phyloP scores from a whole-genome alignment of 1,140 invertebrate species.

The Ptiloglossa arizonensis region DNA sequence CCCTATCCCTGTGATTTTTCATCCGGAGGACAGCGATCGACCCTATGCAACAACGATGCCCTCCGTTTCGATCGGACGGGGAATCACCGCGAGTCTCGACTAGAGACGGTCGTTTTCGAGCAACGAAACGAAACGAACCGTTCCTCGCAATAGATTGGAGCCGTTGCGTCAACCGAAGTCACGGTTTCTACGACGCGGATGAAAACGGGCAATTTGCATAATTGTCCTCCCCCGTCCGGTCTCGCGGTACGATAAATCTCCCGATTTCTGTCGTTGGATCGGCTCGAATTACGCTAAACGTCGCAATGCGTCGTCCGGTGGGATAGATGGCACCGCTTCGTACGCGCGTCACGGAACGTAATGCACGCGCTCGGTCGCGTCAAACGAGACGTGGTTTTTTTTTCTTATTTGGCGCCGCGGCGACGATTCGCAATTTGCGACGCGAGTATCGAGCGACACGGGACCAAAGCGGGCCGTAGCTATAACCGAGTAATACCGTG shows the following conservation, averaged over 20 bases:
- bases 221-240: not conserved
- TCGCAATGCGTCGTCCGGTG: not conserved
- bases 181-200: not conserved
- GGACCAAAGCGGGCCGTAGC: conserved; percentile 39
- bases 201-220: conserved; percentile 31
- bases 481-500: conserved; percentile 47
- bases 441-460: not conserved
- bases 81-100: no score
- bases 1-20: no score
- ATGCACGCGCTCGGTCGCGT: conserved; percentile 8
- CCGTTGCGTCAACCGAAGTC: not conserved
- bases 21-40: no score
- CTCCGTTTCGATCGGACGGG: no score
- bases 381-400: conserved; percentile 23
- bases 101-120: no score
- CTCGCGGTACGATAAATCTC: conserved; percentile 21
- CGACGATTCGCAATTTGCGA: conserved; percentile 48
- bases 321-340: conserved; percentile 19
- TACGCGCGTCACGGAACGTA: conserved; percentile 15
- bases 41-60: no score
- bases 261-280: conserved; percentile 30
- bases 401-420: conserved; percentile 48
- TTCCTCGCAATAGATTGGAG: no score
- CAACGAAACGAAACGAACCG: no score
- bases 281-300: conserved; percentile 5